Conservation (phyloP, 2,888 invertebrate species). For the Scaeva pyrastri region DNA sequence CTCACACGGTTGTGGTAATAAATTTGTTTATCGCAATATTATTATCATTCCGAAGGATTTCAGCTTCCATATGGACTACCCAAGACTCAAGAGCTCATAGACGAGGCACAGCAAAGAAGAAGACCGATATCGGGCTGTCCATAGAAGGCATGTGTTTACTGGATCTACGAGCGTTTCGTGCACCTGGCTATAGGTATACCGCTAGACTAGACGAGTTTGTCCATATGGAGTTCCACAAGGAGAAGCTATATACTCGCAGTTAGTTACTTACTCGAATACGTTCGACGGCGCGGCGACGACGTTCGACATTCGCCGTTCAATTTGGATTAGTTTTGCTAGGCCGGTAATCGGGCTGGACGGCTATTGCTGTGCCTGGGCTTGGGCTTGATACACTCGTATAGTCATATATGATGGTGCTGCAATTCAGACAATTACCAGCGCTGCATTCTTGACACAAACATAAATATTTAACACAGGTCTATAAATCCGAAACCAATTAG, state of each 20-base stretch:
- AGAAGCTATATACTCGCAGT: background rate
- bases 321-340: slow-evolving; percentile 67
- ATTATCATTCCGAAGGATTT: slow-evolving; percentile 76
- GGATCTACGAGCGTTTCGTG: slow-evolving; percentile 73
- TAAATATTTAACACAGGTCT: slow-evolving; percentile 76
- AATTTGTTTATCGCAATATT: slow-evolving; percentile 76
- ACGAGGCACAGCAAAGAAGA: slow-evolving; percentile 42
- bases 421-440: slow-evolving; percentile 76
- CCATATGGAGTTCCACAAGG: slow-evolving; percentile 64
- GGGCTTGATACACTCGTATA: no score
- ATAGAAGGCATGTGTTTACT: slow-evolving; percentile 73
- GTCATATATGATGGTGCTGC: slow-evolving; percentile 69
- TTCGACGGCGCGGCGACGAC: no score
- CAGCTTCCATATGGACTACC: slow-evolving; percentile 71
- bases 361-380: slow-evolving; percentile 52
- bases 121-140: slow-evolving; percentile 69
- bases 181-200: slow-evolving; percentile 50
- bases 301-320: slow-evolving; percentile 69
- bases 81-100: slow-evolving; percentile 39
- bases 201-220: slow-evolving; percentile 27
- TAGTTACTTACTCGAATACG: slow-evolving; percentile 5
- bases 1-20: slow-evolving; percentile 74
- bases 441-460: slow-evolving; percentile 76
- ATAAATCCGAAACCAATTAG: slow-evolving; percentile 76
- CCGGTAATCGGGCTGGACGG: slow-evolving; percentile 72